Evolutionary conservation across 2,888 invertebrate species (phyloP).

Genomic region (Phrixothrix hirtus): DNA sequence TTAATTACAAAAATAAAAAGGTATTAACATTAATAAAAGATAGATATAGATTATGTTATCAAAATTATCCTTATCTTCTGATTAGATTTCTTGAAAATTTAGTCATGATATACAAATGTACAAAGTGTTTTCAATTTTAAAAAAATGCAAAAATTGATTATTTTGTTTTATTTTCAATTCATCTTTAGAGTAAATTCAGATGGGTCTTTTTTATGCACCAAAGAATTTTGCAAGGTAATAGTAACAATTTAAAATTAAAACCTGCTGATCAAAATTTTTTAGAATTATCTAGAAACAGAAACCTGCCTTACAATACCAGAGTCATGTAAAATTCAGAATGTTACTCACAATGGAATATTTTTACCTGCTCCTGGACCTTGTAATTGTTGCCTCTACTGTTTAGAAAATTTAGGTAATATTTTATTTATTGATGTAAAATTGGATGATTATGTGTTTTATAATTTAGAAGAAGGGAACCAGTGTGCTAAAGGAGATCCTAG

Average conservation of each 20-base stretch:
- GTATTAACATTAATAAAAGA: too few relatives aligned
- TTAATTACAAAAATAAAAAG: too few relatives aligned
- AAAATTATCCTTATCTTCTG: too few relatives aligned
- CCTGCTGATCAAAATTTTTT: too few relatives aligned
- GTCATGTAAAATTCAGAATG: slow-evolving; percentile 61
- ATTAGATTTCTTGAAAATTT: too few relatives aligned
- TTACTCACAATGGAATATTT: slow-evolving; percentile 60
- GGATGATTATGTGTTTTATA: background rate
- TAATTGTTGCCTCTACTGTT: slow-evolving; percentile 67
- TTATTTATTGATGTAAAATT: slow-evolving; percentile 16
- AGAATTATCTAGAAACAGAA: slow-evolving; percentile 5
- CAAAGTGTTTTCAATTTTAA: too few relatives aligned
- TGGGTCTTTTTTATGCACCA: slow-evolving; percentile 3
- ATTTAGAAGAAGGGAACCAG: slow-evolving; percentile 57
- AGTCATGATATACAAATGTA: too few relatives aligned
- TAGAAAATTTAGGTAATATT: slow-evolving; percentile 60
- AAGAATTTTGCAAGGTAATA: slow-evolving; percentile 13
- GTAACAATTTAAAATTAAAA: too few relatives aligned
- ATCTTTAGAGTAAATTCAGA: too few relatives aligned
- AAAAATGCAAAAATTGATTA: too few relatives aligned
- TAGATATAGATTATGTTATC: too few relatives aligned
- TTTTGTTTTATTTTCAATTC: too few relatives aligned
- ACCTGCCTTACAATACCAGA: slow-evolving; percentile 43
- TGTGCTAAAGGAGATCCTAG: slow-evolving; percentile 57
- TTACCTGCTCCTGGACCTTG: slow-evolving; percentile 64